Conservation (phyloP, 1,140 invertebrate genomes). For the Physella acuta region DNA sequence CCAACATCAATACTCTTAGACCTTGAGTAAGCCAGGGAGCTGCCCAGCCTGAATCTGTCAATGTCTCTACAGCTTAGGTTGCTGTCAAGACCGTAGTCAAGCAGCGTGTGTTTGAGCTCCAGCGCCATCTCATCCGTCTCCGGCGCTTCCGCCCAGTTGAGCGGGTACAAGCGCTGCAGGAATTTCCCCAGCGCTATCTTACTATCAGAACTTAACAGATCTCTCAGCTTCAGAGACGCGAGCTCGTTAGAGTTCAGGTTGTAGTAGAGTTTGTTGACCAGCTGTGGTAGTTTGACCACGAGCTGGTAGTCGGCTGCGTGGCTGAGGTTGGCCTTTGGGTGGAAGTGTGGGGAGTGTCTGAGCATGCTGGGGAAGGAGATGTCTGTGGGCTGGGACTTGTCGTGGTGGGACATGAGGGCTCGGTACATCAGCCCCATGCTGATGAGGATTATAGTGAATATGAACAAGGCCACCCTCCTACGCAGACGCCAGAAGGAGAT, state of each 20-base stretch:
- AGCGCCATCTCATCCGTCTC: conserved; percentile 40
- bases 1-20: conserved; percentile 35
- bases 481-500: neutral
- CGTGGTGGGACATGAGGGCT: neutral
- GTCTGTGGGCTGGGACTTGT: neutral
- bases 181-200: conserved; percentile 8
- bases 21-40: conserved; percentile 22
- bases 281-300: too few species aligned
- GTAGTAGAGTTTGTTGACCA: neutral
- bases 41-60: conserved; percentile 31
- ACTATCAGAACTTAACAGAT: conserved; percentile 1
- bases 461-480: neutral
- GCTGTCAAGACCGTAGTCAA: conserved; percentile 33
- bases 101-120: conserved; percentile 28
- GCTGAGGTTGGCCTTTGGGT: neutral
- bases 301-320: neutral
- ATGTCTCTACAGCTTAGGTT: conserved; percentile 39
- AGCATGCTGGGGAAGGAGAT: neutral
- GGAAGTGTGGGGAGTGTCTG: neutral
- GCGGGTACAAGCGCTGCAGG: conserved; percentile 27
- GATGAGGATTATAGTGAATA: neutral
- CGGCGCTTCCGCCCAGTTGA: conserved; percentile 33
- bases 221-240: neutral
- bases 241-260: neutral
- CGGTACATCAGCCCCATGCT: neutral